Percentiles rank a stretch among this genome's conserved stretches.
Conservation (phyloP, 1,140 invertebrate species). For the Caenorhabditis brenneri region DNA sequence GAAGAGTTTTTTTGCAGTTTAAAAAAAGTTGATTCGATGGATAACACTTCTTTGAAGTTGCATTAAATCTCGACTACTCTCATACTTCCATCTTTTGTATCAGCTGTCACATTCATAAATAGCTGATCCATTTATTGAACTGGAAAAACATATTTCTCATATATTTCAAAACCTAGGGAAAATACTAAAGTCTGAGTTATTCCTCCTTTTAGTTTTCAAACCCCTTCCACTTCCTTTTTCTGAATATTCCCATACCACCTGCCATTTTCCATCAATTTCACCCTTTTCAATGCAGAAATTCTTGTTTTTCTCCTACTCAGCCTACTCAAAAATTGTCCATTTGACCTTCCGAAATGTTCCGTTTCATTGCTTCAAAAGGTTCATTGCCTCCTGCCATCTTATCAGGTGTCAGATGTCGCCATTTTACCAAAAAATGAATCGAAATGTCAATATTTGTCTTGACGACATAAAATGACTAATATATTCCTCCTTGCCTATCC, state of each 20-base stretch:
- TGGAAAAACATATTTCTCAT: no score
- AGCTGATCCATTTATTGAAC: no score
- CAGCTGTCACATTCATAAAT: no score
- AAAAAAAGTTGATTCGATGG: no score
- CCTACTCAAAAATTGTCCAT: not conserved
- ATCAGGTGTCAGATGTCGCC: conserved; percentile 25
- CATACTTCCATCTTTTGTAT: not conserved
- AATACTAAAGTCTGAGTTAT: not conserved
- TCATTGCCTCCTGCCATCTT: not conserved
- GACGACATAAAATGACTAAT: conserved; percentile 35
- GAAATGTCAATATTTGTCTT: conserved; percentile 17
- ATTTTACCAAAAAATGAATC: not conserved
- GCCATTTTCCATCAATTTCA: not conserved
- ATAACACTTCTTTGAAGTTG: no score
- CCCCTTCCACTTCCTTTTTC: not conserved
- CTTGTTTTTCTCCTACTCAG: no score
- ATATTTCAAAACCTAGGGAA: no score
- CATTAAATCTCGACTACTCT: no score
- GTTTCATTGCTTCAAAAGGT: conserved; percentile 7
- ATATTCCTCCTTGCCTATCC: conserved; percentile 28
- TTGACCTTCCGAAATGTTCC: conserved; percentile 7
- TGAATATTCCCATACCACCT: not conserved
- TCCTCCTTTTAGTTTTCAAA: not conserved
- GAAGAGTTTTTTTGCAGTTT: no score
- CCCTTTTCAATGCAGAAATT: no score